A percentile compares a stretch with the other conserved stretches of the same genome.
phyloP scores from a whole-genome alignment of 2,113 vertebrate species.

The Colistium nudipinnis region DNA sequence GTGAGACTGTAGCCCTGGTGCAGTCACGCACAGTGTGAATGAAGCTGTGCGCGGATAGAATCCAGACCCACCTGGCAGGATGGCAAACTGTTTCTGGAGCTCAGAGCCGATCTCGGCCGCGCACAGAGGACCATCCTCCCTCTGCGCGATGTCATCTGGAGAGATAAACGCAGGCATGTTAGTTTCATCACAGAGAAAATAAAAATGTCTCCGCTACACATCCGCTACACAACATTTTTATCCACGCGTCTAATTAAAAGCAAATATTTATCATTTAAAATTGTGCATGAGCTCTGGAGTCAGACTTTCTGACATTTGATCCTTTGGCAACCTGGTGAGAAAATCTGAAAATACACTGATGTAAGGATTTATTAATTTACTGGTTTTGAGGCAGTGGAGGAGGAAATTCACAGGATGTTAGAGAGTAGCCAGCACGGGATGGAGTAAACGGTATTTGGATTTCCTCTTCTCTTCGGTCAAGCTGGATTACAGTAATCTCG shows the following conservation, averaged over 20 bases:
- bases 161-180: neutral
- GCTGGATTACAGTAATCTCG: constrained; percentile 69
- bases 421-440: constrained; percentile 35
- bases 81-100: constrained; percentile 91
- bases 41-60: neutral
- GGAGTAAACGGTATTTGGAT: constrained; percentile 50
- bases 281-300: too few relatives aligned
- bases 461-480: constrained; percentile 43
- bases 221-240: too few relatives aligned
- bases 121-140: constrained; percentile 81
- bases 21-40: neutral
- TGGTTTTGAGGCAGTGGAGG: too few relatives aligned
- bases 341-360: too few relatives aligned
- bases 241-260: too few relatives aligned
- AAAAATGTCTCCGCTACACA: too few relatives aligned
- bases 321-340: too few relatives aligned
- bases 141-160: constrained; percentile 91
- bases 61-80: constrained; percentile 87
- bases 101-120: constrained; percentile 89
- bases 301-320: too few relatives aligned
- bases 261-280: too few relatives aligned
- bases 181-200: neutral
- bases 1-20: too few relatives aligned
- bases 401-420: neutral
- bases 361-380: too few relatives aligned